phyloP scores from a whole-genome alignment of 1,140 invertebrate species.

The Rhizoglyphus robini region DNA sequence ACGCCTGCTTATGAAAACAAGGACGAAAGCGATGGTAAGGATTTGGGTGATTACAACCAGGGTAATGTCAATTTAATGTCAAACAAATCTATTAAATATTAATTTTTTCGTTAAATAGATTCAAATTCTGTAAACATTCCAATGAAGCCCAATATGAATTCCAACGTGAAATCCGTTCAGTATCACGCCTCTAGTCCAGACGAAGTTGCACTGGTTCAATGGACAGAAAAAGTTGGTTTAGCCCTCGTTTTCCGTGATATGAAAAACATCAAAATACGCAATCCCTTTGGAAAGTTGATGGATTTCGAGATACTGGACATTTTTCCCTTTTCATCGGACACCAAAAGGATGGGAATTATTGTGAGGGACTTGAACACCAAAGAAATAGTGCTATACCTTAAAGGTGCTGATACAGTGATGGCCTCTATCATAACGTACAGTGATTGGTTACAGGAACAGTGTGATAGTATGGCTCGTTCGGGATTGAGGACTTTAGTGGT shows the following conservation, averaged over 20 bases:
- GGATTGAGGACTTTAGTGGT: constrained; percentile 90
- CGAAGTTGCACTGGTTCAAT: constrained; percentile 73
- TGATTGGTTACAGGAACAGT: constrained; percentile 83
- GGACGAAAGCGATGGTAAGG: constrained; percentile 2
- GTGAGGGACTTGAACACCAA: constrained; percentile 67
- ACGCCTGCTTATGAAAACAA: constrained; percentile 79
- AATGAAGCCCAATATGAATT: too few relatives aligned
- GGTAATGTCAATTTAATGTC: constrained; percentile 11
- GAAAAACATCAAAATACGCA: constrained; percentile 57
- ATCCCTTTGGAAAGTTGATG: constrained; percentile 52
- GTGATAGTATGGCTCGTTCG: constrained; percentile 89
- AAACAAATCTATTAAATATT: background rate
- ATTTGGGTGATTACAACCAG: constrained; percentile 26
- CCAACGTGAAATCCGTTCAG: constrained; percentile 18
- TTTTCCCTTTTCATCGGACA: constrained; percentile 97
- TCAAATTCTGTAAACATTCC: constrained; percentile 21
- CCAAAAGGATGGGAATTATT: constrained; percentile 98
- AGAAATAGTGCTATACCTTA: constrained; percentile 89
- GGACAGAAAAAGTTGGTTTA: constrained; percentile 53
- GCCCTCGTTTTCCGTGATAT: constrained; percentile 55
- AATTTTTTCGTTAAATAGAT: constrained; percentile 6
- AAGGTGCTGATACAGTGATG: constrained; percentile 96
- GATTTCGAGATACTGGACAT: constrained; percentile 81
- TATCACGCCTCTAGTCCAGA: constrained; percentile 93
- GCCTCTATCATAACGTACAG: constrained; percentile 79